Conservation (phyloP, 2,797 vertebrate species). For the Parotocinclus haroldoi region DNA sequence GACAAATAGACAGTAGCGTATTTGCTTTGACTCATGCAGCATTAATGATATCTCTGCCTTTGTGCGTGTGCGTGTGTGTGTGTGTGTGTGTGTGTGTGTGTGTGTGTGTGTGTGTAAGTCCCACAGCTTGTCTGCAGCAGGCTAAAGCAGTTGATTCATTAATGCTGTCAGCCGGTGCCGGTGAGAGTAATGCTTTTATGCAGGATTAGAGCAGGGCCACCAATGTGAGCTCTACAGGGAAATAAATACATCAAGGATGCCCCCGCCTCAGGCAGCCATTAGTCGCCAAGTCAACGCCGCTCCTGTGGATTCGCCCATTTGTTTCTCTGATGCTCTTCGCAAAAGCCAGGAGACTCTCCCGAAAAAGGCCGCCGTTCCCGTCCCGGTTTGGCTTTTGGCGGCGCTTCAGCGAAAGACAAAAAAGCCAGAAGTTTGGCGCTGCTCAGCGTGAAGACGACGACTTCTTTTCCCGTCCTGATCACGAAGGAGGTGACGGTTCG, state of each 20-base stretch:
- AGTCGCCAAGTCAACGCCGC: slow-evolving; percentile 67
- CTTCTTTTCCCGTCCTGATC: slow-evolving; percentile 16
- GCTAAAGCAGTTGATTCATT: slow-evolving; percentile 79
- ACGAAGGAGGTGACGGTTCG: slow-evolving; percentile 29
- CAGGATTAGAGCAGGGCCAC: slow-evolving; percentile 68
- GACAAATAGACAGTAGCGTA: slow-evolving; percentile 34
- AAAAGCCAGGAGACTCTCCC: slow-evolving; percentile 39
- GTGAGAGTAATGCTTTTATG: slow-evolving; percentile 71
- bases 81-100: slow-evolving; percentile 21
- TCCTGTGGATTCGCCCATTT: slow-evolving; percentile 67
- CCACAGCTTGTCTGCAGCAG: slow-evolving; percentile 66
- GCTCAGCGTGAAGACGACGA: slow-evolving; percentile 12
- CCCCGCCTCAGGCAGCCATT: slow-evolving; percentile 64
- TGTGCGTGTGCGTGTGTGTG: too few relatives aligned
- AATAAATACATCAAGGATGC: slow-evolving; percentile 71
- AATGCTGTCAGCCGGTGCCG: slow-evolving; percentile 68
- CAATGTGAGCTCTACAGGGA: slow-evolving; percentile 73
- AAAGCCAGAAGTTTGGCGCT: slow-evolving; percentile 18
- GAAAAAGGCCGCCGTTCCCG: slow-evolving; percentile 16
- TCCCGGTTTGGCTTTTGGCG: slow-evolving; percentile 25
- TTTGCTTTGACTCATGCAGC: slow-evolving; percentile 48
- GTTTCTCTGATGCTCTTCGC: slow-evolving; percentile 64
- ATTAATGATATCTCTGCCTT: slow-evolving; percentile 45
- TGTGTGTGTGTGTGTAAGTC: slow-evolving; percentile 31
- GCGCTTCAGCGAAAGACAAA: slow-evolving; percentile 15